Percentiles rank a stretch among this genome's conserved stretches.
These are phyloP conservation scores for Nebria brevicollis DNA, from an alignment of 2,888 invertebrate species.

Conservation along the genomic window DNA sequence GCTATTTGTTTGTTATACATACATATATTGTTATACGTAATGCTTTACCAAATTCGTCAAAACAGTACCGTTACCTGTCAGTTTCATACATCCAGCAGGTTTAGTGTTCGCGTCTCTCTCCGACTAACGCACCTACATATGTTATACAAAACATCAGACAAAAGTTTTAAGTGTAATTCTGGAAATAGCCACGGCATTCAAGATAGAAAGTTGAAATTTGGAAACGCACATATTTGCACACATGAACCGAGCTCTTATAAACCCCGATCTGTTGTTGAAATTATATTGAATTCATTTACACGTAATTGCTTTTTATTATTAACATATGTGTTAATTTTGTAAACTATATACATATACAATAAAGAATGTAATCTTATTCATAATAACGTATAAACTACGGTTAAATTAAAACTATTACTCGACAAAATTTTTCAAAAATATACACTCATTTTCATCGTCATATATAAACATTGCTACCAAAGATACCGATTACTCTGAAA, in stretches of 20 bases:
- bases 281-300: not conserved
- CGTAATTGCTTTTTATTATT: not conserved
- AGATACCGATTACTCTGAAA: too few relatives aligned
- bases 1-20: not conserved
- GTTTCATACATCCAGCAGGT: not conserved
- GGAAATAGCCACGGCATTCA: not conserved
- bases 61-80: not conserved
- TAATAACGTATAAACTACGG: not conserved
- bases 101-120: not conserved
- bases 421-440: too few relatives aligned
- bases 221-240: not conserved
- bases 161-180: not conserved
- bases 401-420: not conserved
- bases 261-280: not conserved
- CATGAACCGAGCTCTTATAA: not conserved
- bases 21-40: not conserved
- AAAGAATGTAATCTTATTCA: not conserved
- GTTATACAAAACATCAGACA: not conserved
- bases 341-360: not conserved
- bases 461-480: too few relatives aligned
- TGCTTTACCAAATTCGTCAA: not conserved
- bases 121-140: not conserved
- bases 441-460: too few relatives aligned
- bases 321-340: not conserved
- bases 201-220: constrained; percentile 1